Base-by-base conservation (phyloP, 2,888 invertebrate genomes). In the Crocallis elinguaria region DNA sequence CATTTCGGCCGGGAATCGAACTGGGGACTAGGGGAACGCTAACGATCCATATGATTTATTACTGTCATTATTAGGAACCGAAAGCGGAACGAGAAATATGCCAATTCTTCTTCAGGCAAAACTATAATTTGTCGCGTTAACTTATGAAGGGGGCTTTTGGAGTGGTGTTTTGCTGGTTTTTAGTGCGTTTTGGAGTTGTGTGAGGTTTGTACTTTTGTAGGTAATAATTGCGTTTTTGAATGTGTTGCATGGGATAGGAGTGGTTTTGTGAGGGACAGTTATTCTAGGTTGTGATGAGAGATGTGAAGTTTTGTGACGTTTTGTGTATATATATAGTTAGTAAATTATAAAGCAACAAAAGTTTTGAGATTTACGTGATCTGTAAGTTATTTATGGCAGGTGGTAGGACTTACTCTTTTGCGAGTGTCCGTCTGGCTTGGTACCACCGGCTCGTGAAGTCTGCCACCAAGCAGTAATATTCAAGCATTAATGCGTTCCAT, bases 21-120 rank as follows among this genome's bases (percentile, higher is more conserved):
- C 83, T 84, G 78, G 69, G 71, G 75, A 83, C 86, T 77, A 71
- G 83, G 87, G 89, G 88, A 85, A 79, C 83, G 79, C 84, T 91
- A 91, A 91, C 88, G 91, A 91, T 84, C 88, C 89, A 77, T 90
- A 89, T 91, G 91, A 91, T 91, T 89, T 90, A 91, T 91, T 88
- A 88, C 88, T 88, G 84, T 89, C 91, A 90, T 91, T 90, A 88
- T 77, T 75, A 69, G 68, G 66, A 65, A 61, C 64, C 66, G 67
- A 69, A 66, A 73, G 60, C 60, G 66, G 73, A 84, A 83, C 62
- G 80, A 57, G 70, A 81, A 80, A 79, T 80, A 85, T 82, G 73
- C 73, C 75, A 56, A 60, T 60, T 55, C 23, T 8, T 14, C 9
- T 39, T 38, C 53, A 49, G 3, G 13, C 35, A 23, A 63, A 27